These are phyloP conservation scores for Corythaixoides concolor DNA, from an alignment of 2,113 vertebrate genomes.

Conservation along the genomic window DNA sequence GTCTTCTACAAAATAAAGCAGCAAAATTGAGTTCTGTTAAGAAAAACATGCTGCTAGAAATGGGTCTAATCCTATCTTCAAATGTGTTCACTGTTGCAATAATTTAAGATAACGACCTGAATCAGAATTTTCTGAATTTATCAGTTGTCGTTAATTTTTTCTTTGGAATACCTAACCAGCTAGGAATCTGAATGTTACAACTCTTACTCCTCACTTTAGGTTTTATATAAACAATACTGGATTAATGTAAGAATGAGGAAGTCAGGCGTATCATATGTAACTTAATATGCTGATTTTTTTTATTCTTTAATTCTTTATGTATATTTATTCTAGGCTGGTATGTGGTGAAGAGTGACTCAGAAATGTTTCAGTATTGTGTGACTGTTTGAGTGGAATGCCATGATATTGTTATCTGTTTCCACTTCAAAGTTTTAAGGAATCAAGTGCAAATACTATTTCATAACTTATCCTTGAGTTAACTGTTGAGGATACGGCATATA, in stretches of 20 bases:
- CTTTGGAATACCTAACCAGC: neutral
- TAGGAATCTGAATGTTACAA: neutral
- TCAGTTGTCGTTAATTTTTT: neutral
- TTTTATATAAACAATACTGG: neutral
- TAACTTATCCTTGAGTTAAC: neutral
- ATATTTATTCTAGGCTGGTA: constrained; percentile 34
- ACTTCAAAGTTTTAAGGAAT: constrained; percentile 38
- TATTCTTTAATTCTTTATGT: neutral
- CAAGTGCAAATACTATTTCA: constrained; percentile 18
- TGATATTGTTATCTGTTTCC: neutral
- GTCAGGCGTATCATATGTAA: neutral
- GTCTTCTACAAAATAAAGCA: neutral
- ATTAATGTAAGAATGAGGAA: neutral
- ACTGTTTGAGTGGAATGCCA: constrained; percentile 20
- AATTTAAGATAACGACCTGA: neutral
- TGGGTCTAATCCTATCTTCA: neutral
- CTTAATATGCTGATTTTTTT: neutral
- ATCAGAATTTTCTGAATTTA: neutral
- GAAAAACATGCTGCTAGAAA: neutral
- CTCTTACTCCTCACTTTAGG: neutral
- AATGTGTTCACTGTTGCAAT: neutral
- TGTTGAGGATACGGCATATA: neutral
- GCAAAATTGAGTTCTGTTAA: neutral
- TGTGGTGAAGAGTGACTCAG: neutral
- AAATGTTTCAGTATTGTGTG: neutral